These are phyloP conservation scores for Aleiodes sp. DNA, from an alignment of 1,140 invertebrate species.

Conservation along the genomic window DNA sequence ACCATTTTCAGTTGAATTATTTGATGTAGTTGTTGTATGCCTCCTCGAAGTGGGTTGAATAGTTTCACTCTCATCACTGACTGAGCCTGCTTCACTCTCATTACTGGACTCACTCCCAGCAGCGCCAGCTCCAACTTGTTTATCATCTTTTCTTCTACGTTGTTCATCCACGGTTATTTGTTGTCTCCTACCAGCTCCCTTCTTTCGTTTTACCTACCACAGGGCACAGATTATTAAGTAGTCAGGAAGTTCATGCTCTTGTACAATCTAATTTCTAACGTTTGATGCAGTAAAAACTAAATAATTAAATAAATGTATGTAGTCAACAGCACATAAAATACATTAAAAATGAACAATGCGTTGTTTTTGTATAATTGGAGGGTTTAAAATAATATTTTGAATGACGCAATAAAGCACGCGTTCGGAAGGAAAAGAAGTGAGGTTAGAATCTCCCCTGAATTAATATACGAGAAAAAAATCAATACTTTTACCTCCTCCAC, in stretches of 20 bases:
- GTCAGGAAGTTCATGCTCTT: slow-evolving; percentile 62
- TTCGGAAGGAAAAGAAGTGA: background rate
- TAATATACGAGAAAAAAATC: background rate
- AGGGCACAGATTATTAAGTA: slow-evolving; percentile 61
- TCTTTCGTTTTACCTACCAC: slow-evolving; percentile 67
- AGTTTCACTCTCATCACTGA: slow-evolving; percentile 61
- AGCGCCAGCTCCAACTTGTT: slow-evolving; percentile 48
- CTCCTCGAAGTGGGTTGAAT: slow-evolving; percentile 53
- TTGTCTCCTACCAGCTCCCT: slow-evolving; percentile 61
- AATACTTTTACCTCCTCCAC: background rate
- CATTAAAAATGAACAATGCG: background rate
- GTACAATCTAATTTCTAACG: slow-evolving; percentile 35
- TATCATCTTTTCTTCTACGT: slow-evolving; percentile 59
- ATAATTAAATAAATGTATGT: background rate
- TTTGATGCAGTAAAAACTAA: background rate
- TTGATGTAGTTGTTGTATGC: slow-evolving; percentile 56
- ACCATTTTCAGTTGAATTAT: slow-evolving; percentile 64
- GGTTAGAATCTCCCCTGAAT: slow-evolving; percentile 21
- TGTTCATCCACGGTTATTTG: slow-evolving; percentile 60
- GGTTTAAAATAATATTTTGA: background rate
- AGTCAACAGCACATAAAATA: background rate
- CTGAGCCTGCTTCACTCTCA: slow-evolving; percentile 62
- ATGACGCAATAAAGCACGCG: background rate
- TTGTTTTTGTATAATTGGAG: no score
- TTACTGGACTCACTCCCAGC: slow-evolving; percentile 62